Conservation (phyloP, 2,113 vertebrate genomes). For the Macrotis lagotis region DNA sequence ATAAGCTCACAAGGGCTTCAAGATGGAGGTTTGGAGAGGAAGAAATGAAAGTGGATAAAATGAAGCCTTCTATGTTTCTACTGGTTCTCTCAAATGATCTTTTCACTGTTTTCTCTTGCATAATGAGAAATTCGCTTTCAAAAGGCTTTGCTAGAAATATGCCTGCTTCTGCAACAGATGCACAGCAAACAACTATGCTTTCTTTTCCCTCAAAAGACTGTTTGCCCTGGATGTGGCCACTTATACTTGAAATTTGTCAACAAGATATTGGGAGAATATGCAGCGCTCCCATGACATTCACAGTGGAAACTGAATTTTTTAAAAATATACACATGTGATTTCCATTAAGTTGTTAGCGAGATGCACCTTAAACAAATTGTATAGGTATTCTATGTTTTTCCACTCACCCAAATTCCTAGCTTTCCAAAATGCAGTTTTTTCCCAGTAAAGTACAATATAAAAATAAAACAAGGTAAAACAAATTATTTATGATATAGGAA, state of each 20-base stretch:
- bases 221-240: not conserved
- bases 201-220: not conserved
- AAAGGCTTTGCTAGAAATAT: not conserved
- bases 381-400: not conserved
- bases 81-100: not conserved
- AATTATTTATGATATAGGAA: not conserved
- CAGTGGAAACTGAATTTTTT: not conserved
- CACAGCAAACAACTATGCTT: not conserved
- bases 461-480: not conserved
- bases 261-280: not conserved
- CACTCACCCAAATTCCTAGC: not conserved
- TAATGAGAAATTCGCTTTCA: not conserved
- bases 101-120: not conserved
- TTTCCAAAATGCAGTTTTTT: not conserved
- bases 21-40: not conserved
- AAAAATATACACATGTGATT: not conserved
- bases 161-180: not conserved
- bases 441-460: not conserved
- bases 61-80: not conserved
- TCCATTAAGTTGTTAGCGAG: not conserved
- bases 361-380: slow-evolving; percentile 15
- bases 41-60: not conserved
- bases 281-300: not conserved
- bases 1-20: not conserved
- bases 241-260: not conserved